Percentiles rank a stretch among this genome's conserved stretches.
Evolutionary conservation across 2,888 invertebrate species (phyloP).

Genomic region (Drosophila subsilvestris): DNA sequence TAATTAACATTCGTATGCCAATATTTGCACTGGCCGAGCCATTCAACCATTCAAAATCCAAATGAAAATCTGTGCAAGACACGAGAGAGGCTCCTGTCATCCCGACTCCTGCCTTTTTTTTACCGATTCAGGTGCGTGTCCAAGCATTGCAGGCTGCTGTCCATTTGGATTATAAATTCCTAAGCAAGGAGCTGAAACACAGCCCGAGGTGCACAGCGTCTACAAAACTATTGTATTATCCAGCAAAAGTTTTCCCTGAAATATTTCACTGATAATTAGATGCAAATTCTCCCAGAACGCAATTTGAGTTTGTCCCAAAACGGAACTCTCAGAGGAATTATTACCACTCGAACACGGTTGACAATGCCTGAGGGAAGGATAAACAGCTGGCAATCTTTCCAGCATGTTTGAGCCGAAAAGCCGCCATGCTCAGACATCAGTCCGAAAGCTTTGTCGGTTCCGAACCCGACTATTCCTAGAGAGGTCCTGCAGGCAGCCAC

Average conservation of each 20-base stretch:
- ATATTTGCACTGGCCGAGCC: constrained; percentile 49
- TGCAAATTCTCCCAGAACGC: constrained; percentile 30
- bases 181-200: too few species aligned
- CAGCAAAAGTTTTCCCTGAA: neutral
- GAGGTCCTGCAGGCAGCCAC: neutral
- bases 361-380: constrained; percentile 27
- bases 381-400: constrained; percentile 34
- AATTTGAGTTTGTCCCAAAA: constrained; percentile 28
- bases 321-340: constrained; percentile 43
- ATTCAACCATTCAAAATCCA: constrained; percentile 27
- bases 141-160: neutral
- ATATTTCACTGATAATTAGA: constrained; percentile 30
- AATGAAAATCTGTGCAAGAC: constrained; percentile 38
- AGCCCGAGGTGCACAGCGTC: neutral
- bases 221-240: neutral
- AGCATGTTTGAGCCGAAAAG: constrained; percentile 40
- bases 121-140: constrained; percentile 23
- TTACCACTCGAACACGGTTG: constrained; percentile 35
- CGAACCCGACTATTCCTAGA: constrained; percentile 26
- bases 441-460: constrained; percentile 55
- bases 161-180: neutral
- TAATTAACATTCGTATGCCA: constrained; percentile 68
- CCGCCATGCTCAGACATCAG: neutral
- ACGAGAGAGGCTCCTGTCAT: constrained; percentile 5
- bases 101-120: constrained; percentile 18